A percentile compares a stretch with the other conserved stretches of the same genome.
Evolutionary conservation across 1,140 invertebrate genomes (phyloP).

Genomic region (Orius insidiosus): DNA sequence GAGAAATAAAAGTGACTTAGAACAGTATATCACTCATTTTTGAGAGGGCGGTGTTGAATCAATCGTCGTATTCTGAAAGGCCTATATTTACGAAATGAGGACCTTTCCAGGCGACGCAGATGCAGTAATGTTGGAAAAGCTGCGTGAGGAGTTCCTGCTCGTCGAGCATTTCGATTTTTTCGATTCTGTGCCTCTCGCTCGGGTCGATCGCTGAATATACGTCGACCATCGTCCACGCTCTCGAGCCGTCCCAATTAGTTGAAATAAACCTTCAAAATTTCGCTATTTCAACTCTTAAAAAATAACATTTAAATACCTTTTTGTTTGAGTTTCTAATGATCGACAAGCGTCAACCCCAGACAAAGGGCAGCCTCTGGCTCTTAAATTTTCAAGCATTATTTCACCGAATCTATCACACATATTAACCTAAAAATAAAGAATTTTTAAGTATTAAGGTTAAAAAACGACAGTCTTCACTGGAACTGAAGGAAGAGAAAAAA

Average conservation of each 20-base stretch:
- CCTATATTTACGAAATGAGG: constrained; percentile 17
- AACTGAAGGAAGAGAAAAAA: neutral
- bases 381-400: constrained; percentile 87
- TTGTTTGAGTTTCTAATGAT: constrained; percentile 57
- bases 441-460: neutral
- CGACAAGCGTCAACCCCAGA: constrained; percentile 65
- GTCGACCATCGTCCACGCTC: constrained; percentile 79
- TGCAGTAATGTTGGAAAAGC: constrained; percentile 67
- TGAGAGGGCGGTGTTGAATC: constrained; percentile 10
- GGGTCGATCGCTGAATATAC: constrained; percentile 65
- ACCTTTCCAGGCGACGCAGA: constrained; percentile 68
- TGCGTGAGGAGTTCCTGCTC: constrained; percentile 56
- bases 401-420: constrained; percentile 88
- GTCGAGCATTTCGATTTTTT: constrained; percentile 74
- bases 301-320: constrained; percentile 32
- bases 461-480: neutral
- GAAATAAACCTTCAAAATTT: constrained; percentile 36
- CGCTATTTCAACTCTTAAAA: neutral
- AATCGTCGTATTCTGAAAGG: constrained; percentile 7
- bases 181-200: constrained; percentile 61
- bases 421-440: constrained; percentile 46
- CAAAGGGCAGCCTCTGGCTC: constrained; percentile 63
- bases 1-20: constrained; percentile 1
- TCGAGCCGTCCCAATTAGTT: constrained; percentile 60
- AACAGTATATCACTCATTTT: constrained; percentile 9